A percentile compares a stretch with the other conserved stretches of the same genome.
Evolutionary conservation across 2,797 vertebrate species (phyloP).

Genomic region (Merluccius polli): DNA sequence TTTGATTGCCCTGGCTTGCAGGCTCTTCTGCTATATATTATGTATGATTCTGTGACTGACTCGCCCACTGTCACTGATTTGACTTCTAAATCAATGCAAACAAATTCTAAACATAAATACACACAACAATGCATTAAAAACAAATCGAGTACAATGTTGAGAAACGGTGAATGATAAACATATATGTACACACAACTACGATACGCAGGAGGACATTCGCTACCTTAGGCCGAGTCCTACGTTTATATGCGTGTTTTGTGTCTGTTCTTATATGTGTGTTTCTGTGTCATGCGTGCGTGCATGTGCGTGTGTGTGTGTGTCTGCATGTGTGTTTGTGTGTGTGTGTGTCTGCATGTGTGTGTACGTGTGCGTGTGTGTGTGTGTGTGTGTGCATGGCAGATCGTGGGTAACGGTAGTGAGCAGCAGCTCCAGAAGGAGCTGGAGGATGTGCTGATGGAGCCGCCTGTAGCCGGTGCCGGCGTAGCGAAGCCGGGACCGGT

Average conservation of each 20-base stretch:
- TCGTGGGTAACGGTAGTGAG: constrained; percentile 98
- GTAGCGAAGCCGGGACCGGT: neutral
- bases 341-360: constrained; percentile 12
- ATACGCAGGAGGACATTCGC: neutral
- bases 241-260: too few species aligned
- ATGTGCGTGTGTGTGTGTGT: constrained; percentile 29
- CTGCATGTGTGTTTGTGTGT: constrained; percentile 12
- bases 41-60: neutral
- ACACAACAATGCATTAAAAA: neutral
- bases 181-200: neutral
- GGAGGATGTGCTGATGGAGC: constrained; percentile 1
- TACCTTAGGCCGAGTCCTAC: too few species aligned
- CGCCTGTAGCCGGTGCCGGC: neutral
- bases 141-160: neutral
- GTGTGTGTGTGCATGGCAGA: constrained; percentile 69
- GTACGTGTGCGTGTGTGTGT: constrained; percentile 23
- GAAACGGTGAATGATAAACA: neutral
- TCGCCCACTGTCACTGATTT: neutral
- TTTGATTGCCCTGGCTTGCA: neutral
- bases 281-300: neutral
- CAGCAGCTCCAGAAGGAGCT: constrained; percentile 72
- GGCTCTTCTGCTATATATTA: neutral
- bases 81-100: neutral
- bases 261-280: too few species aligned
- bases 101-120: neutral